Conservation (phyloP, 2,113 vertebrate genomes). For the Noturus placidus region DNA sequence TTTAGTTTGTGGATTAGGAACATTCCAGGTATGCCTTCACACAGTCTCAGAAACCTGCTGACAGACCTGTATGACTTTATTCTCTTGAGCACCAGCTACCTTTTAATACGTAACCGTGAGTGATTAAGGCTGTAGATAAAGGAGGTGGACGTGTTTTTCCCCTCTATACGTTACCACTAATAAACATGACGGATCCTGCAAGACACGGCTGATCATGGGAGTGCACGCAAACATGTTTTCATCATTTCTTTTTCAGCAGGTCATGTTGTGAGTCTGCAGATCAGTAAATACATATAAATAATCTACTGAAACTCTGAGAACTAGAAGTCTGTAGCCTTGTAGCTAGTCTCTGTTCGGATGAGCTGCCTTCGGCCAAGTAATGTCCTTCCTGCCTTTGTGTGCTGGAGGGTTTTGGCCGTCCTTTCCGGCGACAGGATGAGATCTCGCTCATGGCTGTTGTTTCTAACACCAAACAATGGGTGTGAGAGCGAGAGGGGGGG, state of each 20-base stretch:
- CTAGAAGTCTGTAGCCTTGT: neutral
- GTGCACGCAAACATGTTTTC: neutral
- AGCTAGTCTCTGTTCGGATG: neutral
- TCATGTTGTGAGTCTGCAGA: neutral
- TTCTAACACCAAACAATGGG: constrained; percentile 41
- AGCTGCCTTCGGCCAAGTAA: neutral
- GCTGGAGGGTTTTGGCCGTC: neutral
- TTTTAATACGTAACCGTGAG: neutral
- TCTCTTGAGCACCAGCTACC: neutral
- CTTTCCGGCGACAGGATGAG: constrained; percentile 18
- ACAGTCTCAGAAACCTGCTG: neutral
- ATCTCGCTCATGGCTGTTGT: constrained; percentile 33
- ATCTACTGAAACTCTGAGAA: neutral
- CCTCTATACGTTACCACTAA: no score
- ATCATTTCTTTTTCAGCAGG: neutral
- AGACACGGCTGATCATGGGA: neutral
- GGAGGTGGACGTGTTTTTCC: no score
- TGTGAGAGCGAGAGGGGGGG: constrained; percentile 46
- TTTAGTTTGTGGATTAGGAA: constrained; percentile 9
- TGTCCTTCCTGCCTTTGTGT: neutral
- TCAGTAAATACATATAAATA: neutral
- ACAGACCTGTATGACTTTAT: neutral
- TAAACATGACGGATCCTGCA: no score
- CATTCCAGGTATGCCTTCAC: constrained; percentile 9
- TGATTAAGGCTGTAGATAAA: neutral